Evolutionary conservation across 2,797 vertebrate genomes (phyloP).

Genomic region (Phataginus tricuspis): DNA sequence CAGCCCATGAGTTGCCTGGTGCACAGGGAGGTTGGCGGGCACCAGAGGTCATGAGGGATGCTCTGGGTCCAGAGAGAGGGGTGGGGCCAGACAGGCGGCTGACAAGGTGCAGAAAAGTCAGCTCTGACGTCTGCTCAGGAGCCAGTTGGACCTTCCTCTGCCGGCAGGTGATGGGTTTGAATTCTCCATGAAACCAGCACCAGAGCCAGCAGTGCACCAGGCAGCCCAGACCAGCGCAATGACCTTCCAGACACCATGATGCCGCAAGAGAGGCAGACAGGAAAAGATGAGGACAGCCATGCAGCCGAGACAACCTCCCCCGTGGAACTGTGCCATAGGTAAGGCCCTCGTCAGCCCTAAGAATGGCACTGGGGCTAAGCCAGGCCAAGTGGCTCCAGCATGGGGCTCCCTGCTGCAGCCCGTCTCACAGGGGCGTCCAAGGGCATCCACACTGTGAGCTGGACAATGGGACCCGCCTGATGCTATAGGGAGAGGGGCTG

Average conservation of each 20-base stretch:
- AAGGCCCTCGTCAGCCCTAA: no score
- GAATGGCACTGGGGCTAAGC: neutral
- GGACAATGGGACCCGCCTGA: fast-evolving
- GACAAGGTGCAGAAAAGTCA: neutral
- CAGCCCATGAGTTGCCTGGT: neutral
- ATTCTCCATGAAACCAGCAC: neutral
- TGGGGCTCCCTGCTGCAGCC: neutral
- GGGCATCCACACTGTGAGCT: neutral
- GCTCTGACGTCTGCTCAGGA: no score
- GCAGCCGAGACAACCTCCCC: neutral
- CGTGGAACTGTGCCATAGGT: neutral
- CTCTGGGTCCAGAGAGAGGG: neutral
- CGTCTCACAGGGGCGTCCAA: no score
- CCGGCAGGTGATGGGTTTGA: neutral
- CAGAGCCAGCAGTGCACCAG: neutral
- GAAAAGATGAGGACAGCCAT: neutral
- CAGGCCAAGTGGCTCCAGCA: no score
- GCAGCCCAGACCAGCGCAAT: neutral
- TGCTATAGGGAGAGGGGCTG: neutral
- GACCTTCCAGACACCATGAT: neutral
- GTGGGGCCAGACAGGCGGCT: neutral
- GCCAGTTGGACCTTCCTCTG: neutral
- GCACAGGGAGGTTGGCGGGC: neutral
- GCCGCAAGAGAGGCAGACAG: no score
- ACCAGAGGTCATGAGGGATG: neutral